Base-by-base conservation (phyloP, 2,888 invertebrate genomes). In the Melanophora roralis region DNA sequence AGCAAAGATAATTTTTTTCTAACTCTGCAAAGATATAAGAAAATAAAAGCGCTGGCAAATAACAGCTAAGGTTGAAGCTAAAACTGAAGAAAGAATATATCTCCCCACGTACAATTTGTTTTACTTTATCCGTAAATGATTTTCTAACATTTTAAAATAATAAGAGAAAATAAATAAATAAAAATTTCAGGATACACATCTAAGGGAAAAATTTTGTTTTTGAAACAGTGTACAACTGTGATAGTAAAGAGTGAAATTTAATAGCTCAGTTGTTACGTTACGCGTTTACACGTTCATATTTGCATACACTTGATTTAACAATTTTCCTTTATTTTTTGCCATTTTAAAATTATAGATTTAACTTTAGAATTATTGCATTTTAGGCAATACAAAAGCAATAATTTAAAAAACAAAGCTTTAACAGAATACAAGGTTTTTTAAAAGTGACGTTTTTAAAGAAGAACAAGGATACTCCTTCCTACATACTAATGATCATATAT, bases 71-170 rank as follows among this genome's bases (percentile, higher is more conserved):
- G 40, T 60, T 53, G 60, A 38, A 59, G 55, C 14, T 19, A 40
- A 64, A 64, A 73, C 65, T 51, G 45, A 43, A 27, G 47, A 65
- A 59, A 75, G 78, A 81, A 14, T 45, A 36, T 83, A 81, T 83
- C 80, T 78, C 34, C 82, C 83, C 84, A 84, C 84, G 84, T 84
- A 83, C 82, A 77, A 80, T 82, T 83, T 83, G 82, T 76, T 82
- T 81, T 79, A 72, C 64, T 73, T 76, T 76, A 80, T 76, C 76
- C 73, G 74, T 77, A 81, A 77, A 78, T 77, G 77, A 73, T 69
- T 78, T 47, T 38, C 19, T 59, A 43, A 9, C 64, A 27, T 16
- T 38, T 5, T 12, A 71, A 43, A 36, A 43, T 36, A 45, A 7
- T 14, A 68, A 38, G 36, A 55, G 47, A 57, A 51, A 38, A 32